These are phyloP conservation scores for Lepus townsendii DNA, from an alignment of 2,797 vertebrate species.

Conservation along the genomic window DNA sequence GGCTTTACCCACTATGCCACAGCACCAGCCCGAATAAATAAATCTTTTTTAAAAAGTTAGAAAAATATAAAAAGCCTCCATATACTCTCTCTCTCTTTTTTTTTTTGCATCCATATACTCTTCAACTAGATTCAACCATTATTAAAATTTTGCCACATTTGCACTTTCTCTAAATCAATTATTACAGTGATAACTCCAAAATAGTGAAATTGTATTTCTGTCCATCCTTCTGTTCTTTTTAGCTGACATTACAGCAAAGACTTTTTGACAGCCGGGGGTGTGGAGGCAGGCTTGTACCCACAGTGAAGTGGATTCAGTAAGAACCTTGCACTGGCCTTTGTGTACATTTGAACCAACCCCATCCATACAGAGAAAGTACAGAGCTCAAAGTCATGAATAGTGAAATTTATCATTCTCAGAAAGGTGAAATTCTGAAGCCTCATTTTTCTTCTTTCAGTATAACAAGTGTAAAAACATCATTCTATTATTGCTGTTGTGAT, in stretches of 20 bases:
- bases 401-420: background rate
- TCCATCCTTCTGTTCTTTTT: background rate
- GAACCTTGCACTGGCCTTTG: background rate
- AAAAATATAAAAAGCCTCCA: background rate
- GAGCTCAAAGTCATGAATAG: background rate
- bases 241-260: background rate
- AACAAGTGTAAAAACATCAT: background rate
- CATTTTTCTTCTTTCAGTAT: slow-evolving; percentile 10
- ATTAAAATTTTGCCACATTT: background rate
- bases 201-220: background rate
- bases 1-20: no score
- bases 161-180: background rate
- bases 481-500: background rate
- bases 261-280: background rate
- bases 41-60: background rate
- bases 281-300: background rate
- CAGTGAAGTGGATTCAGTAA: slow-evolving; percentile 8
- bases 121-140: background rate
- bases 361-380: background rate
- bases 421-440: background rate
- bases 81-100: background rate
- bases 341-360: background rate
- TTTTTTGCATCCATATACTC: no score
- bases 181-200: background rate
- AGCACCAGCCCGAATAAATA: no score